phyloP scores from a whole-genome alignment of 2,888 invertebrate genomes.

The Clostera curtula region DNA sequence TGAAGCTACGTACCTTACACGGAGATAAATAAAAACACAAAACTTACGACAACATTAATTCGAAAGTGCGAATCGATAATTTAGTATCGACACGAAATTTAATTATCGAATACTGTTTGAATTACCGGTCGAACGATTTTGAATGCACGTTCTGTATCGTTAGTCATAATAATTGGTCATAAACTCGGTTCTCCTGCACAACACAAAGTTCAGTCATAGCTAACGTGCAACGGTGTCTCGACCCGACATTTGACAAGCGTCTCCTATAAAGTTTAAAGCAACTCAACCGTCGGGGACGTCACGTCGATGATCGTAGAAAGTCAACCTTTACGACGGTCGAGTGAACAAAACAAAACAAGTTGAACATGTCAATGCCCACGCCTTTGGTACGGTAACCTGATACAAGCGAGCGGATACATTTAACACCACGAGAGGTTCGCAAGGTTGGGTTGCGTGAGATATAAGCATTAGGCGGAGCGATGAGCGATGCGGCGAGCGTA shows the following conservation, averaged over 20 bases:
- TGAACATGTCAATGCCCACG: conserved; percentile 73
- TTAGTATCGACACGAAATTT: conserved; percentile 25
- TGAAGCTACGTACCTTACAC: conserved; percentile 55
- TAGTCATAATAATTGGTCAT: conserved; percentile 8
- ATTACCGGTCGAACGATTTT: conserved; percentile 24
- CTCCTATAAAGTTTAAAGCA: conserved; percentile 51
- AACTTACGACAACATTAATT: conserved; percentile 41
- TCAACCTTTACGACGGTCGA: conserved; percentile 64
- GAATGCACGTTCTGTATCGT: conserved; percentile 11
- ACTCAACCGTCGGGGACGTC: conserved; percentile 52
- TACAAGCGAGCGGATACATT: conserved; percentile 68
- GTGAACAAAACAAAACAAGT: conserved; percentile 70
- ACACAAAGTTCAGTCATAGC: conserved; percentile 27
- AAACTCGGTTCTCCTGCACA: conserved; percentile 19
- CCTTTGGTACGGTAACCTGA: conserved; percentile 70
- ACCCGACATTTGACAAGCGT: conserved; percentile 54
- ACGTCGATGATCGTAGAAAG: conserved; percentile 66
- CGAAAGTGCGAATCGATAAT: conserved; percentile 34
- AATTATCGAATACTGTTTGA: conserved; percentile 24
- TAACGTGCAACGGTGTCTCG: conserved; percentile 22
- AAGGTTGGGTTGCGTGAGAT: conserved; percentile 37
- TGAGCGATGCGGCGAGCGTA: conserved; percentile 34
- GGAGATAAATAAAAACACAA: conserved; percentile 36
- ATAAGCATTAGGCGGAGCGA: conserved; percentile 43
- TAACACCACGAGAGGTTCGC: conserved; percentile 61